Percentiles rank a stretch among this genome's conserved stretches.
Evolutionary conservation across 2,113 vertebrate genomes (phyloP).

Genomic region (Egretta garzetta): DNA sequence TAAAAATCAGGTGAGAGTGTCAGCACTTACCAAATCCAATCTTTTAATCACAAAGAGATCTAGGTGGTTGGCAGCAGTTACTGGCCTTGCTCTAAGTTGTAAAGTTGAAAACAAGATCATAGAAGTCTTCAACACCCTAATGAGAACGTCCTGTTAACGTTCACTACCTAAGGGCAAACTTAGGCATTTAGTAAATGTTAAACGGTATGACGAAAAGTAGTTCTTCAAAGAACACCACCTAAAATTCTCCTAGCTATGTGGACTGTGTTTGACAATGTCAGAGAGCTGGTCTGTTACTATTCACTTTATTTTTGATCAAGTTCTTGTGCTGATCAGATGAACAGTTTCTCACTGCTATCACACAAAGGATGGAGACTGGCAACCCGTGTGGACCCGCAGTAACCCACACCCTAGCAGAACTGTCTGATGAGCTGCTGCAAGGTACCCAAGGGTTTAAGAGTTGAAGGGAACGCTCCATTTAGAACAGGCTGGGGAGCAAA

Average conservation of each 20-base stretch:
- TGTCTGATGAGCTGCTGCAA: neutral
- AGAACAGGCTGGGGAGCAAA: neutral
- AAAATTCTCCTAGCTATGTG: neutral
- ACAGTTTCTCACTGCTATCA: neutral
- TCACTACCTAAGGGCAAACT: neutral
- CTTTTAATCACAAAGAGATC: neutral
- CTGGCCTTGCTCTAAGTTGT: neutral
- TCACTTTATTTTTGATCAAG: neutral
- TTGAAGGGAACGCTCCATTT: neutral
- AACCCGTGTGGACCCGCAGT: rapidly evolving
- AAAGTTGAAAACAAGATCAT: neutral
- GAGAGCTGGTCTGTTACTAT: neutral
- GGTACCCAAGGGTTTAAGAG: neutral
- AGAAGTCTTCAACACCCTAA: neutral
- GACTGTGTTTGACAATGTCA: too few species aligned
- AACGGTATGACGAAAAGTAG: neutral
- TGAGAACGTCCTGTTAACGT: neutral
- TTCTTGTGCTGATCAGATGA: neutral
- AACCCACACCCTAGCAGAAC: neutral
- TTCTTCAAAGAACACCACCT: neutral
- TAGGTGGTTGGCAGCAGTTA: neutral
- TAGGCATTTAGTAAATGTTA: neutral
- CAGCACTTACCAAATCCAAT: neutral
- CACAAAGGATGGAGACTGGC: neutral
- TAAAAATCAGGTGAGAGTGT: neutral